A percentile compares a stretch with the other conserved stretches of the same genome.
phyloP scores from a whole-genome alignment of 2,113 vertebrate species.

The Candoia aspera region DNA sequence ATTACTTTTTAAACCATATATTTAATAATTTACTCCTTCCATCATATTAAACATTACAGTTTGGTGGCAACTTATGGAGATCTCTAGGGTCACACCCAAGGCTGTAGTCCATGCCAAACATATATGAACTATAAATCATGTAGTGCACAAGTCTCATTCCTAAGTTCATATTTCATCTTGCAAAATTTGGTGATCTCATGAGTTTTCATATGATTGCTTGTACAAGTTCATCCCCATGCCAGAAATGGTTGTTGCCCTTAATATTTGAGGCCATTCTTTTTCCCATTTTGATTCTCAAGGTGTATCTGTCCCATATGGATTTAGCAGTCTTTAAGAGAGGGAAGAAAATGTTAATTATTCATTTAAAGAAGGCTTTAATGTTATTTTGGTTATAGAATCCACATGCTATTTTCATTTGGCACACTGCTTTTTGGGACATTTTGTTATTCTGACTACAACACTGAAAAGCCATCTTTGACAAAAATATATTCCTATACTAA shows the following conservation, averaged over 20 bases:
- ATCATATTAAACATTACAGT: not conserved
- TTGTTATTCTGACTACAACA: constrained; percentile 35
- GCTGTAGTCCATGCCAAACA: not conserved
- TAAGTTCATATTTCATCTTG: not conserved
- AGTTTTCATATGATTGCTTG: not conserved
- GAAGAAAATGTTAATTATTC: constrained; percentile 6
- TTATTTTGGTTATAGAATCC: not conserved
- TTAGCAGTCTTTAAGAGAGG: not conserved
- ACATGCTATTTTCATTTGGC: constrained; percentile 29
- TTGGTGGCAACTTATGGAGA: not conserved
- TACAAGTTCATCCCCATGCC: not conserved
- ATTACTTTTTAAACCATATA: not conserved
- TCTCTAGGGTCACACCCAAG: not conserved
- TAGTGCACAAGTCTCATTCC: not conserved
- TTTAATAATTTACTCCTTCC: not conserved
- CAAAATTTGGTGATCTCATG: not conserved
- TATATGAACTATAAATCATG: not conserved
- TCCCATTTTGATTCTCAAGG: not conserved
- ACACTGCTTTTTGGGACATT: constrained; percentile 49
- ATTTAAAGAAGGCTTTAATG: not conserved
- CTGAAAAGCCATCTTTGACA: constrained; percentile 49
- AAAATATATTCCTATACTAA: not conserved
- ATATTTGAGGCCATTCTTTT: not conserved
- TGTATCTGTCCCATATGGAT: not conserved
- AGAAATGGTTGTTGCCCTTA: not conserved